Percentiles rank a stretch among this genome's conserved stretches.
Conservation (phyloP, 2,888 invertebrate genomes). For the Mythimna impura region DNA sequence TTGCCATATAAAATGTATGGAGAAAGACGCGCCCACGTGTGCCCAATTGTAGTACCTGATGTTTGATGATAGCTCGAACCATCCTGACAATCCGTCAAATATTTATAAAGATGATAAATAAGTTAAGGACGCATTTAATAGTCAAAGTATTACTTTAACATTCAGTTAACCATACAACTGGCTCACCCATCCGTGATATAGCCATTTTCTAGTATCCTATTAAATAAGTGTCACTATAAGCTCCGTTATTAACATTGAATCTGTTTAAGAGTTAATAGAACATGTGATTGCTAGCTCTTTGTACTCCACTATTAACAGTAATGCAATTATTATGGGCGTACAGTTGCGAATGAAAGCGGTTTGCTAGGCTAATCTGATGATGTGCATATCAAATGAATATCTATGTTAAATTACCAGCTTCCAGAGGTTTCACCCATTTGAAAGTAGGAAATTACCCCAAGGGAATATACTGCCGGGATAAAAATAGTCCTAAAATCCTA, state of each 20-base stretch:
- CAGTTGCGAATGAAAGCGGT: slow-evolving; percentile 13
- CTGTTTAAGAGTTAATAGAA: slow-evolving; percentile 28
- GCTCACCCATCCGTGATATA: slow-evolving; percentile 32
- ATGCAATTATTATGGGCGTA: slow-evolving; percentile 4
- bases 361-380: slow-evolving; percentile 11
- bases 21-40: too few species aligned
- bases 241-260: slow-evolving; percentile 30
- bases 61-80: too few species aligned
- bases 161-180: slow-evolving; percentile 12
- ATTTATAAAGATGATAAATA: too few species aligned
- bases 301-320: slow-evolving; percentile 7
- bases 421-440: too few species aligned
- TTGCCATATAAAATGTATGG: too few species aligned
- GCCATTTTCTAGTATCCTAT: slow-evolving; percentile 49
- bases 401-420: too few species aligned
- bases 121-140: not conserved
- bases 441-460: too few species aligned
- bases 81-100: too few species aligned
- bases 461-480: too few species aligned
- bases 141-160: not conserved
- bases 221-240: slow-evolving; percentile 37
- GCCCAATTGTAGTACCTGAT: too few species aligned
- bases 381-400: not conserved
- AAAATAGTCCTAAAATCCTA: too few species aligned
- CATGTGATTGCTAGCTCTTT: slow-evolving; percentile 29